Conservation (phyloP, 2,888 invertebrate genomes). For the Seira sanloemensis region DNA sequence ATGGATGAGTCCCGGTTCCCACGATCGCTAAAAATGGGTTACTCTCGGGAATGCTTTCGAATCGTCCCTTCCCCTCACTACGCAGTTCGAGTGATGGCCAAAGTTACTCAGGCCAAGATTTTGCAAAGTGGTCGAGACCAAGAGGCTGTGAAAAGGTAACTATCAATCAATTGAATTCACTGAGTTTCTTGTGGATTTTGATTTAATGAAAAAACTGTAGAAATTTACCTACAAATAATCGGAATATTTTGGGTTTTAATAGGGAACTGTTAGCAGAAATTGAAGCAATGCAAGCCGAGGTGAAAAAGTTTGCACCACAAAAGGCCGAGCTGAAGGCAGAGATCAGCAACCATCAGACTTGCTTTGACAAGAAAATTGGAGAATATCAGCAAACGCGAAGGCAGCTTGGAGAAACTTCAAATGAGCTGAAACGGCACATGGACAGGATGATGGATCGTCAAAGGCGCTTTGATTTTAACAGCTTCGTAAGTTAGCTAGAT, state of each 20-base stretch:
- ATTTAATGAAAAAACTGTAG: neutral
- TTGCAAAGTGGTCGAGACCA: constrained; percentile 50
- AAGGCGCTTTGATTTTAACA: constrained; percentile 34
- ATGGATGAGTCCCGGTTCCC: constrained; percentile 36
- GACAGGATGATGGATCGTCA: constrained; percentile 12
- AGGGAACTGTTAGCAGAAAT: constrained; percentile 44
- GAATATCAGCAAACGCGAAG: constrained; percentile 8
- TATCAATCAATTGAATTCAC: neutral
- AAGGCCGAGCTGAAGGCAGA: constrained; percentile 27
- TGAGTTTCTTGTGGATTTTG: too few relatives aligned
- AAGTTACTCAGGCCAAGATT: constrained; percentile 12
- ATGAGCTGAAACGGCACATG: constrained; percentile 29
- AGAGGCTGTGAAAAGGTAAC: constrained; percentile 44
- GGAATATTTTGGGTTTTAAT: constrained; percentile 19
- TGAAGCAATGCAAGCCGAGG: constrained; percentile 15
- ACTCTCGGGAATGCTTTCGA: constrained; percentile 65
- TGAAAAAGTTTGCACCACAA: constrained; percentile 31
- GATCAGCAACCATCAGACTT: constrained; percentile 22
- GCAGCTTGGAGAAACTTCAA: constrained; percentile 18
- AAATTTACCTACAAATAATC: too few relatives aligned
- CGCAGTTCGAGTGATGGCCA: constrained; percentile 42
- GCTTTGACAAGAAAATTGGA: constrained; percentile 14
- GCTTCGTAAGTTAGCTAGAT: constrained; percentile 48
- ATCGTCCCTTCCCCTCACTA: constrained; percentile 68
- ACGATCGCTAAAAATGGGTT: constrained; percentile 47